phyloP scores from a whole-genome alignment of 2,797 vertebrate genomes.

The Chiloscyllium punctatum region DNA sequence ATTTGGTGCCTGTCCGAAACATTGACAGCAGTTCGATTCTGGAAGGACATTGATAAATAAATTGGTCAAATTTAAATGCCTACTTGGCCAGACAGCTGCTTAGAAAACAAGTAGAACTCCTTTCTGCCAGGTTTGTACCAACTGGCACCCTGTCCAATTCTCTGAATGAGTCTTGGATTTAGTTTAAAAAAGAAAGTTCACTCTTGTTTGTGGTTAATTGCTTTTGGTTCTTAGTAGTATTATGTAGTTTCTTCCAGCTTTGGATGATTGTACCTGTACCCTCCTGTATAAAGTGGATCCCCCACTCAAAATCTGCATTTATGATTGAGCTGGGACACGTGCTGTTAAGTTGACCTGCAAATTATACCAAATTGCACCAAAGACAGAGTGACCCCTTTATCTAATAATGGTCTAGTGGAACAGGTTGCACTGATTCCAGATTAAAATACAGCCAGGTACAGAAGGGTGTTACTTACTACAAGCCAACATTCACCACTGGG shows the following conservation, averaged over 20 bases:
- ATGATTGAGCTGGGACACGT: not conserved
- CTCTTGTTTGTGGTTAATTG: not conserved
- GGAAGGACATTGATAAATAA: not conserved
- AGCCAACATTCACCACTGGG: not conserved
- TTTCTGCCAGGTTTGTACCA: not conserved
- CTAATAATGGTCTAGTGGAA: not conserved
- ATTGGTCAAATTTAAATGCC: not conserved
- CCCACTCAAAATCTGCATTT: not conserved
- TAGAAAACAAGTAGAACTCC: not conserved
- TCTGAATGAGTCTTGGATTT: not conserved
- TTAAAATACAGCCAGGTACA: not conserved
- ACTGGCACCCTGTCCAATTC: not conserved
- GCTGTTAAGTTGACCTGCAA: not conserved
- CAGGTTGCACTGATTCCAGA: not conserved
- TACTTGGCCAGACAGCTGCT: not conserved
- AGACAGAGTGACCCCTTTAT: not conserved
- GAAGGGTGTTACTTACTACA: no score
- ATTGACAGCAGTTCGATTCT: not conserved
- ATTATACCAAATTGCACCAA: not conserved
- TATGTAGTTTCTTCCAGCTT: not conserved
- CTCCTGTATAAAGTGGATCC: not conserved
- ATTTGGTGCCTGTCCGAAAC: not conserved
- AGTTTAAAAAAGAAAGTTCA: not conserved
- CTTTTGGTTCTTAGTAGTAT: not conserved
- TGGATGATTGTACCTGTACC: not conserved